Evolutionary conservation across 2,113 vertebrate genomes (phyloP).

Genomic region (Camarhynchus parvulus): DNA sequence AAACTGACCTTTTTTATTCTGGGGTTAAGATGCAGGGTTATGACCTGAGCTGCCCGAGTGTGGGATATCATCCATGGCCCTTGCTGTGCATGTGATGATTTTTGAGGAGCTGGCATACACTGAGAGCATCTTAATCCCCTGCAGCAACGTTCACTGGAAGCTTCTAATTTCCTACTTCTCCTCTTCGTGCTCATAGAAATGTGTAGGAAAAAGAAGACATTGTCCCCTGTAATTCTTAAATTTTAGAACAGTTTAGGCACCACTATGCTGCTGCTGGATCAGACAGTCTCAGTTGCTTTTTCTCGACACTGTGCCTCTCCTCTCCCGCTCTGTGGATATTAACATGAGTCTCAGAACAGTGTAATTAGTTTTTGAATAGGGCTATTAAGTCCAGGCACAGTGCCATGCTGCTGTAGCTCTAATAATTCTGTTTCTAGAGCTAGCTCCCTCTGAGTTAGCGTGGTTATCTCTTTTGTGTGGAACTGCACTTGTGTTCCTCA

Average conservation of each 20-base stretch:
- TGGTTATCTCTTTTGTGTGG: background rate
- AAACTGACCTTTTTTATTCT: background rate
- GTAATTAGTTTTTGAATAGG: slow-evolving; percentile 54
- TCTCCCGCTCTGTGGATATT: background rate
- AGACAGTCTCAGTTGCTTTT: background rate
- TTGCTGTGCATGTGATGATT: background rate
- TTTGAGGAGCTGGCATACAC: background rate
- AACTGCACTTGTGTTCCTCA: background rate
- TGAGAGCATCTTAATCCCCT: background rate
- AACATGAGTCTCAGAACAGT: background rate
- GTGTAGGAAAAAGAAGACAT: background rate
- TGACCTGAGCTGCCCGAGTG: background rate
- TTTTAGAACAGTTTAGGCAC: background rate
- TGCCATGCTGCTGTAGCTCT: slow-evolving; percentile 22
- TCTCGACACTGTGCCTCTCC: background rate
- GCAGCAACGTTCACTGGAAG: background rate
- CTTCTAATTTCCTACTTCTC: background rate
- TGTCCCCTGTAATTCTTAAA: background rate
- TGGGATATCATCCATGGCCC: background rate
- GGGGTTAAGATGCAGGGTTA: background rate
- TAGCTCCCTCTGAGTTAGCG: background rate
- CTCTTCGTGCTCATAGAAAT: background rate
- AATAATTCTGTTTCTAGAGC: slow-evolving; percentile 29
- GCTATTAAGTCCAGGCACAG: slow-evolving; percentile 17
- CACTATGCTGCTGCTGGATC: background rate